phyloP scores from a whole-genome alignment of 2,113 vertebrate species.

The Oreochromis tanganicae region DNA sequence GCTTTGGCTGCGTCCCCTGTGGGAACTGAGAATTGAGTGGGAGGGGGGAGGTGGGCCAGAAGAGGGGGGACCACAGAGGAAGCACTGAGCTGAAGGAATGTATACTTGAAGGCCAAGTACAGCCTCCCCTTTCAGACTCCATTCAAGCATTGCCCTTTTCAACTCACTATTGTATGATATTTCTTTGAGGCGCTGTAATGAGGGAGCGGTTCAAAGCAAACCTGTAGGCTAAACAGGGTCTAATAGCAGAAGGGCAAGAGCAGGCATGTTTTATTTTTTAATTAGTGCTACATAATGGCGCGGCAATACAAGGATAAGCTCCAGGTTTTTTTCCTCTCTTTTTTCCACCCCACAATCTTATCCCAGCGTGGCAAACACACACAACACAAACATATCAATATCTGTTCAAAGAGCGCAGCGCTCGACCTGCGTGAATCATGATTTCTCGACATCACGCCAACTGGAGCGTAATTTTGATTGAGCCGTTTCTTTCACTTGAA shows the following conservation, averaged over 20 bases:
- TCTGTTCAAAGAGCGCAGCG: not conserved
- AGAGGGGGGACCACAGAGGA: constrained; percentile 72
- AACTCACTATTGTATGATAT: constrained; percentile 70
- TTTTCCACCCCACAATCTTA: not conserved
- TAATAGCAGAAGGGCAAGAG: constrained; percentile 52
- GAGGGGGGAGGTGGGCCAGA: constrained; percentile 44
- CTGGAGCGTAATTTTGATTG: constrained; percentile 16
- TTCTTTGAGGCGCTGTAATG: constrained; percentile 70
- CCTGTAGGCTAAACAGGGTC: constrained; percentile 64
- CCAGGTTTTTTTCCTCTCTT: not conserved
- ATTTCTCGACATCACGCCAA: constrained; percentile 18
- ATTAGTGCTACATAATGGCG: constrained; percentile 47
- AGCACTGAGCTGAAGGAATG: constrained; percentile 75
- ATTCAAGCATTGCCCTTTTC: constrained; percentile 75
- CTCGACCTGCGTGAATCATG: constrained; percentile 23
- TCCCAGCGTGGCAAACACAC: constrained; percentile 5
- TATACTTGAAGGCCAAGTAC: constrained; percentile 77
- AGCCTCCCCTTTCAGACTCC: constrained; percentile 70
- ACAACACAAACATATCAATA: constrained; percentile 45
- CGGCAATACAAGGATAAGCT: constrained; percentile 37
- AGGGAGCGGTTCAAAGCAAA: constrained; percentile 68
- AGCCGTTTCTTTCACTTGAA: constrained; percentile 14
- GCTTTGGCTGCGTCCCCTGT: constrained; percentile 72
- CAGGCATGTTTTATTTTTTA: constrained; percentile 65
- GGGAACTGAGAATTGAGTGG: constrained; percentile 70